Base-by-base conservation (phyloP, 2,113 vertebrate species). In the Arothron firmamentum region DNA sequence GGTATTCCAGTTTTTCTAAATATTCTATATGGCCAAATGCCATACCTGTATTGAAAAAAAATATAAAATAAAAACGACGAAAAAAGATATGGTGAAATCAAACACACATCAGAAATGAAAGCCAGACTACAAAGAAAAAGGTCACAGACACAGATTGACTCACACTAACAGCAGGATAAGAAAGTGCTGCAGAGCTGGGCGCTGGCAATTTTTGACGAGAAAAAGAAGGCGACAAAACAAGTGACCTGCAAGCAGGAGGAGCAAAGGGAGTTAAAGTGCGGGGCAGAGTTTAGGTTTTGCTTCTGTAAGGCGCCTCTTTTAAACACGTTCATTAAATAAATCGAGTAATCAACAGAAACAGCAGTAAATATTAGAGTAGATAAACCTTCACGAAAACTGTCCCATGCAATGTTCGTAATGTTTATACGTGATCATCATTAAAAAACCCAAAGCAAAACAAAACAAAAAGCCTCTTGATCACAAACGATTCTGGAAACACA, bases 1-100 rank as follows among this genome's bases (percentile, higher is more conserved):
- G 75, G 45, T 67, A 97, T 88, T 16, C 90, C 90, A 59, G 93
- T 9, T 42, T 93, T 93, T 81, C 81, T 92, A 77, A 95, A 94
- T 21, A 82, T 1, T 21, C 41, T 5, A 51, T 89, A 88, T 0
- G 92, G 88, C 87, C 85, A 89, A 49, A 91, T 71, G 1, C 92
- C 81, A 64, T 92, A 97, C 25, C 94, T 96, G 13, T 11, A 56
- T 48, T 0, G 56, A 31, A 9, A 25, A 38, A 41, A n/a, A n/a
- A n/a, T n/a, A n/a, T n/a, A n/a, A n/a, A n/a, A n/a, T n/a, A n/a
- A n/a, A n/a, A n/a, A n/a, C n/a, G 34, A 25, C 18, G 3, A 16
- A 34, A 0, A 15, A 41, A 19, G 25, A 17, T 23, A 10, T 49
- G n/a, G 11, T 11, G 34, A 38, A 38, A 38, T 38, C 34, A 38